Percentiles rank a stretch among this genome's conserved stretches.
These are phyloP conservation scores for Bimastos eiseni DNA, from an alignment of 2,888 invertebrate species.

Conservation along the genomic window DNA sequence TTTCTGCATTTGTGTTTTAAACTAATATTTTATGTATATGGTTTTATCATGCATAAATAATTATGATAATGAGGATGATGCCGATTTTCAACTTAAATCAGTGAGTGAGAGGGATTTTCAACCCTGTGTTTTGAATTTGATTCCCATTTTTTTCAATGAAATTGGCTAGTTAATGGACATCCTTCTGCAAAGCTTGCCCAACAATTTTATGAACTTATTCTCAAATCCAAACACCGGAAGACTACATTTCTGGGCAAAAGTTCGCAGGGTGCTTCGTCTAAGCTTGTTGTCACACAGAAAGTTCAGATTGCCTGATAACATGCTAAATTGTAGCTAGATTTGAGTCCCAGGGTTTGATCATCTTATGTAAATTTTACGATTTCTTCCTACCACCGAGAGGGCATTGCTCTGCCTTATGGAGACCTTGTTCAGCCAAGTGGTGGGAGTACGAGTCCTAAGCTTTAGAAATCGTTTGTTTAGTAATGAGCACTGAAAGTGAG, in stretches of 20 bases:
- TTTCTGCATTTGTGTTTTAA: neutral
- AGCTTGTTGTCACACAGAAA: neutral
- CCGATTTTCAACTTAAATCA: neutral
- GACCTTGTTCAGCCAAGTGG: no score
- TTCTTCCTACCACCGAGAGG: no score
- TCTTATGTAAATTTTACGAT: neutral
- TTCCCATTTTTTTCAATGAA: neutral
- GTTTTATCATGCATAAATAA: neutral
- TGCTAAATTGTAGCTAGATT: neutral
- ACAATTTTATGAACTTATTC: neutral
- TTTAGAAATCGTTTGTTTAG: no score
- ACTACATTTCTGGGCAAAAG: neutral
- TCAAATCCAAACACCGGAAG: neutral
- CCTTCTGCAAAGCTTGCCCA: neutral
- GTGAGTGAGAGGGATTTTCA: neutral
- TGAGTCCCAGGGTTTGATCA: neutral
- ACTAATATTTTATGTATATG: neutral
- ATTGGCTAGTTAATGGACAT: neutral
- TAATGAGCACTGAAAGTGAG: no score
- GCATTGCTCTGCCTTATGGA: no score
- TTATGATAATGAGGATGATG: neutral
- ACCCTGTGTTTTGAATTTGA: neutral
- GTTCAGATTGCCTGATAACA: neutral
- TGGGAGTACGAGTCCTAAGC: no score
- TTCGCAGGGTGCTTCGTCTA: neutral